A percentile compares a stretch with the other conserved stretches of the same genome.
phyloP scores from a whole-genome alignment of 2,113 vertebrate genomes.

The Sitta europaea region DNA sequence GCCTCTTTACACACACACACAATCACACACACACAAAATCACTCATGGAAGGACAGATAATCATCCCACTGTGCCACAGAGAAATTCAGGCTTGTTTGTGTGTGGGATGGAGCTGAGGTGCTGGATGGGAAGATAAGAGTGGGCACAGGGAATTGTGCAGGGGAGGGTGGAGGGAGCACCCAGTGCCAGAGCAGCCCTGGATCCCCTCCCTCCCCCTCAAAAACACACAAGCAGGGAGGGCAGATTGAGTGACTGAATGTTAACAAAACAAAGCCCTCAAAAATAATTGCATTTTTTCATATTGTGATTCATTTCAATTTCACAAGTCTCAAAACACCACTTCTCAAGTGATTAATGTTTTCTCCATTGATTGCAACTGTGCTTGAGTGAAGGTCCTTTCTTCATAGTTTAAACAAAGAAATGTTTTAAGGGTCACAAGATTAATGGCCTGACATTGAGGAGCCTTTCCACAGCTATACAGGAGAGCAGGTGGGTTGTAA shows the following conservation, averaged over 20 bases:
- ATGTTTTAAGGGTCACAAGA: conserved; percentile 1
- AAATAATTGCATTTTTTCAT: conserved; percentile 72
- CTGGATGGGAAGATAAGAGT: neutral
- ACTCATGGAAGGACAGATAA: neutral
- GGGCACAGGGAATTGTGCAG: neutral
- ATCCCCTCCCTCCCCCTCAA: neutral
- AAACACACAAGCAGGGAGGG: neutral
- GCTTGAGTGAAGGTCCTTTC: conserved; percentile 38
- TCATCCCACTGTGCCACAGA: neutral
- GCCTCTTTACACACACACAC: neutral
- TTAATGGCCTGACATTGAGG: neutral
- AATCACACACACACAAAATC: no score
- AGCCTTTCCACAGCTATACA: neutral
- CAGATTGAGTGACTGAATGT: conserved; percentile 50
- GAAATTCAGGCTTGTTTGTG: neutral
- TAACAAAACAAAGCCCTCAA: conserved; percentile 69
- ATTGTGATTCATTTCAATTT: conserved; percentile 67
- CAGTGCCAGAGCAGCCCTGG: neutral
- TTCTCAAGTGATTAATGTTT: conserved; percentile 74
- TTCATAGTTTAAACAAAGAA: conserved; percentile 12
- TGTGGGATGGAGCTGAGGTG: neutral
- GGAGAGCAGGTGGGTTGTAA: neutral
- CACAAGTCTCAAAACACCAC: conserved; percentile 64
- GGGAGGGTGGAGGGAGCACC: neutral
- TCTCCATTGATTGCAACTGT: conserved; percentile 69